Base-by-base conservation (phyloP, 2,888 invertebrate genomes). In the Aleiodes leptofemur region DNA sequence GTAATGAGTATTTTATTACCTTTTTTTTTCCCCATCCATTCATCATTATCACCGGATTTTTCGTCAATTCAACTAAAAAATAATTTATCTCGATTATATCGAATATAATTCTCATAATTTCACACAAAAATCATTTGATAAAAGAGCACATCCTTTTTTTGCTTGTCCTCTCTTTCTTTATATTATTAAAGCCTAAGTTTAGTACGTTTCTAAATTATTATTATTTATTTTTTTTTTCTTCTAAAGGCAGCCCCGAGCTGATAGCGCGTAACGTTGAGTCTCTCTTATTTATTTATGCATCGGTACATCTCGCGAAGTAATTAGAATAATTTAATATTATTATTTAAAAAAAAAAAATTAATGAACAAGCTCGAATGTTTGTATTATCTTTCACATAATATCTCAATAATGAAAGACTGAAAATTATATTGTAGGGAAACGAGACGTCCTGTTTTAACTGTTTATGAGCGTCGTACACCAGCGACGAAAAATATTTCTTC, bases 191-290 rank as follows among this genome's bases (percentile, higher is more conserved):
- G 71, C 68, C 71, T 71, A 71, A 43, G 64, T 56, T 13, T 75
- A 71, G 75, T 75, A 71, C 75, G 75, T 34, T 68, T 55, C 14
- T 55, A 57, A 34, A 68, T 50, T 29, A 72, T 56, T 66, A 34
- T 29, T 23, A 43, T 34, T 11, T 61, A 23, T 34, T 72, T 69
- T 73, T 78, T 72, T 69, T 75, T 69, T 16, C 66, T 76, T 59
- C 76, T 69, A 64, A 77, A 76, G 77, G 78, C 77, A 76, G 83
- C 84, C 84, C 84, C 86, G 83, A 84, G 83, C 79, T 38, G 74
- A 68, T 51, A 87, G 79, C 82, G 81, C 76, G 86, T 86, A 85
- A 78, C 84, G 79, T 82, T 79, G 79, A 64, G 55, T 86, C 84
- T 86, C 85, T 87, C 84, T 82, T 85, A 16, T 83, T 43, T 9